phyloP scores from a whole-genome alignment of 2,888 invertebrate genomes.

The Chrysomela aeneicollis region DNA sequence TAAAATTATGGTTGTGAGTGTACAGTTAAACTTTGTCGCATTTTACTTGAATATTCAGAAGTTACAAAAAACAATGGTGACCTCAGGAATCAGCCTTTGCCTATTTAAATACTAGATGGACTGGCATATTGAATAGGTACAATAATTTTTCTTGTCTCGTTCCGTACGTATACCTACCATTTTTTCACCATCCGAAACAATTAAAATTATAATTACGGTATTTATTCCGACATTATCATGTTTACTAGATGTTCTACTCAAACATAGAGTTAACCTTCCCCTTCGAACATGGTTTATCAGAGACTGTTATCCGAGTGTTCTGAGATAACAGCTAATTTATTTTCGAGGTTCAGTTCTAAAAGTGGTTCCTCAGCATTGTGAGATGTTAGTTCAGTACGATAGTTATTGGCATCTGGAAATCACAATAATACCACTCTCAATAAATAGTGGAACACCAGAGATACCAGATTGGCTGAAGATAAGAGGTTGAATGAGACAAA shows the following conservation, averaged over 20 bases:
- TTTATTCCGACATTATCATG: slow-evolving; percentile 40
- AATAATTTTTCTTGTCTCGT: slow-evolving; percentile 1
- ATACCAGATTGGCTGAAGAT: too few species aligned
- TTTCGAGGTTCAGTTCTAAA: slow-evolving; percentile 20
- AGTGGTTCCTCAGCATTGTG: slow-evolving; percentile 23
- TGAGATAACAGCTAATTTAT: slow-evolving; percentile 29
- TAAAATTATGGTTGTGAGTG: not conserved
- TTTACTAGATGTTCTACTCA: slow-evolving; percentile 32
- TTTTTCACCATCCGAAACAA: slow-evolving; percentile 16
- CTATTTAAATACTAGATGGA: slow-evolving; percentile 29
- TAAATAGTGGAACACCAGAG: not conserved
- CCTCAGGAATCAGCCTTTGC: slow-evolving; percentile 18
- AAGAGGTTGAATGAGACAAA: too few species aligned
- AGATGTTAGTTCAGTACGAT: too few species aligned
- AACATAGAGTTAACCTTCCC: slow-evolving; percentile 34
- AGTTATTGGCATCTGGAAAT: not conserved
- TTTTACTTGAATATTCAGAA: slow-evolving; percentile 11
- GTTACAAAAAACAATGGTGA: slow-evolving; percentile 17
- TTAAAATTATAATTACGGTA: slow-evolving; percentile 34
- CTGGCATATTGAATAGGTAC: slow-evolving; percentile 24
- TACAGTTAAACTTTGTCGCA: not conserved
- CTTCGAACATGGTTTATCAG: slow-evolving; percentile 25
- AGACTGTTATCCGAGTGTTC: slow-evolving; percentile 27
- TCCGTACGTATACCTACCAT: slow-evolving; percentile 8
- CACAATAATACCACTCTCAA: not conserved